phyloP scores from a whole-genome alignment of 2,797 vertebrate species.

The Onychomys arenicola region DNA sequence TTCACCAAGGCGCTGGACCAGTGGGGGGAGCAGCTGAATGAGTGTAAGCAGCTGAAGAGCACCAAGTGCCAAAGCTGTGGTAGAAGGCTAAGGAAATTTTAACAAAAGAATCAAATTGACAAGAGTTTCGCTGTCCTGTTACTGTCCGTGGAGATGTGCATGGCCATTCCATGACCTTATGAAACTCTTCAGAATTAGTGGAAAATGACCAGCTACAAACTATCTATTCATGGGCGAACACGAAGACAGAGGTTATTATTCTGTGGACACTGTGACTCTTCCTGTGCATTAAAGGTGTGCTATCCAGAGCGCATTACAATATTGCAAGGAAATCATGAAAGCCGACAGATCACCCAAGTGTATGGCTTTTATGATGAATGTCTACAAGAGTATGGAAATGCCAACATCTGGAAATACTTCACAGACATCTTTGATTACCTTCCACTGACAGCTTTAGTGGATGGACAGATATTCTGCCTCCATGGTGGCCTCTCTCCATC shows the following conservation, averaged over 20 bases:
- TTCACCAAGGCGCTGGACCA: too few relatives aligned
- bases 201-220: constrained; percentile 98
- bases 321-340: constrained; percentile 97
- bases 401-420: constrained; percentile 99
- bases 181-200: constrained; percentile 98
- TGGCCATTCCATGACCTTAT: constrained; percentile 98
- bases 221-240: constrained; percentile 99
- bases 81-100: constrained; percentile 99
- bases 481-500: too few relatives aligned
- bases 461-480: too few relatives aligned
- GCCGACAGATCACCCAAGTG: constrained; percentile 98
- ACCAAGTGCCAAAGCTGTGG: too few relatives aligned
- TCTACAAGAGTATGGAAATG: constrained; percentile 98
- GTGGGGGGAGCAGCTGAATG: too few relatives aligned
- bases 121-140: constrained; percentile 98
- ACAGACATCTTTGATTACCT: constrained; percentile 99
- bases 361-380: constrained; percentile 99
- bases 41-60: too few relatives aligned
- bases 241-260: constrained; percentile 98
- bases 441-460: constrained; percentile 97
- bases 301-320: constrained; percentile 98
- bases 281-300: constrained; percentile 98
- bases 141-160: constrained; percentile 99
- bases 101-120: constrained; percentile 98
- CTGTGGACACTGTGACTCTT: constrained; percentile 97